Percentiles rank a stretch among this genome's conserved stretches.
Evolutionary conservation across 2,113 vertebrate genomes (phyloP).

Genomic region (Ellobius talpinus): DNA sequence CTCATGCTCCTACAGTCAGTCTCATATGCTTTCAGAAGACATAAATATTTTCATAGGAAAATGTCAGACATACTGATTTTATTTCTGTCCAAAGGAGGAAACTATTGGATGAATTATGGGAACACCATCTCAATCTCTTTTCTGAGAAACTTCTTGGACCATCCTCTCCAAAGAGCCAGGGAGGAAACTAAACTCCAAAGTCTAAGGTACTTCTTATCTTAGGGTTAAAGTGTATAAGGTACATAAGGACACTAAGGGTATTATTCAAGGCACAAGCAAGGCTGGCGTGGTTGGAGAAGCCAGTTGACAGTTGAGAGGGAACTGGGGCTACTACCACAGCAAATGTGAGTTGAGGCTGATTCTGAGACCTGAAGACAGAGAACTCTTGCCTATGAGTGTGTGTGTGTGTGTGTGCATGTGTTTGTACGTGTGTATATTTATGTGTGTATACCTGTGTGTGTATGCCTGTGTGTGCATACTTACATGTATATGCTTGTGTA

Average conservation of each 20-base stretch:
- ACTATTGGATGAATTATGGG: too few relatives aligned
- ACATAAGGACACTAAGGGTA: neutral
- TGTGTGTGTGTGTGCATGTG: neutral
- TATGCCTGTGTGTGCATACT: neutral
- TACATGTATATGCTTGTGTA: neutral
- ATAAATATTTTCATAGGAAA: conserved; percentile 70
- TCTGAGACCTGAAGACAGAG: conserved; percentile 68
- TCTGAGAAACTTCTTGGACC: neutral
- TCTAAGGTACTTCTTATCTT: neutral
- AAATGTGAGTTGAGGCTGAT: conserved; percentile 68
- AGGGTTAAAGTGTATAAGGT: neutral
- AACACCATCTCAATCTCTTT: neutral
- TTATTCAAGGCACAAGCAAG: neutral
- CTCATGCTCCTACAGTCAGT: neutral
- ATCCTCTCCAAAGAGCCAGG: neutral
- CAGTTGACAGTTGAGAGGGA: neutral
- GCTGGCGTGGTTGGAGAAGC: neutral
- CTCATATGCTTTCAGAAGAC: conserved; percentile 51
- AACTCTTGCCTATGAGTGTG: neutral
- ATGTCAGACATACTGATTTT: conserved; percentile 37
- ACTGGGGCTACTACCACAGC: conserved; percentile 63
- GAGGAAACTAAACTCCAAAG: neutral
- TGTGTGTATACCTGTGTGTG: neutral
- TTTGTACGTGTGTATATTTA: neutral
- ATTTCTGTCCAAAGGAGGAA: neutral